Conservation (phyloP, 2,888 invertebrate genomes). For the Elmis aenea region DNA sequence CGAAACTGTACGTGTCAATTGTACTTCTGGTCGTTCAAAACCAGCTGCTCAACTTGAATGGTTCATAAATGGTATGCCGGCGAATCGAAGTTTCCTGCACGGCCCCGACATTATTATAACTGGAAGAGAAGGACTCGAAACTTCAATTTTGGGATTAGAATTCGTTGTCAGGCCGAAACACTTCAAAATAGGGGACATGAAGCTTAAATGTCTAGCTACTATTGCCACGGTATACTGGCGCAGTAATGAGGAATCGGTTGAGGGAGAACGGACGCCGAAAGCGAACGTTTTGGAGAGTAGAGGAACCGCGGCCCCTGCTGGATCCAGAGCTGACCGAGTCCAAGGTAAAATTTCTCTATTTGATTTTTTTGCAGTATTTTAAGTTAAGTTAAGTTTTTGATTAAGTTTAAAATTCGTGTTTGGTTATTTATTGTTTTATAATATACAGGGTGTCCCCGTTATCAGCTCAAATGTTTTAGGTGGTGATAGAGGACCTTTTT, state of each 20-base stretch:
- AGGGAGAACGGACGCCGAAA: constrained; percentile 68
- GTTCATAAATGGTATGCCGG: constrained; percentile 82
- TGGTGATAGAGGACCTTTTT: no score
- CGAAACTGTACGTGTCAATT: constrained; percentile 77
- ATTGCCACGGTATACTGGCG: constrained; percentile 83
- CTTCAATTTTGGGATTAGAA: constrained; percentile 71
- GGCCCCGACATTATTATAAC: constrained; percentile 52
- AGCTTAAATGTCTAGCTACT: constrained; percentile 83
- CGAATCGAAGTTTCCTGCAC: constrained; percentile 46
- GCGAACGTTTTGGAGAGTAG: constrained; percentile 74
- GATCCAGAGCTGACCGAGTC: constrained; percentile 70
- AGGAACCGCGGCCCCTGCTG: constrained; percentile 56
- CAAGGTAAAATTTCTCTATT: constrained; percentile 53
- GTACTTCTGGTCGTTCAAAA: constrained; percentile 76
- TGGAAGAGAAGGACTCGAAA: constrained; percentile 66
- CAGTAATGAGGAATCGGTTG: constrained; percentile 83
- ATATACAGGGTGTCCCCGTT: no score
- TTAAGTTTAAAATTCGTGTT: no score
- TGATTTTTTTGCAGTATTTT: no score
- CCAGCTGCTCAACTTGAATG: constrained; percentile 79
- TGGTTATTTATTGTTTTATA: no score
- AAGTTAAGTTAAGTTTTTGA: no score
- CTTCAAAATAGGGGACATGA: constrained; percentile 80
- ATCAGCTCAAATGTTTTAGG: no score
- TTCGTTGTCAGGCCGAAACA: constrained; percentile 76